Evolutionary conservation across 2,797 vertebrate genomes (phyloP).

Genomic region (Dryobates pubescens): DNA sequence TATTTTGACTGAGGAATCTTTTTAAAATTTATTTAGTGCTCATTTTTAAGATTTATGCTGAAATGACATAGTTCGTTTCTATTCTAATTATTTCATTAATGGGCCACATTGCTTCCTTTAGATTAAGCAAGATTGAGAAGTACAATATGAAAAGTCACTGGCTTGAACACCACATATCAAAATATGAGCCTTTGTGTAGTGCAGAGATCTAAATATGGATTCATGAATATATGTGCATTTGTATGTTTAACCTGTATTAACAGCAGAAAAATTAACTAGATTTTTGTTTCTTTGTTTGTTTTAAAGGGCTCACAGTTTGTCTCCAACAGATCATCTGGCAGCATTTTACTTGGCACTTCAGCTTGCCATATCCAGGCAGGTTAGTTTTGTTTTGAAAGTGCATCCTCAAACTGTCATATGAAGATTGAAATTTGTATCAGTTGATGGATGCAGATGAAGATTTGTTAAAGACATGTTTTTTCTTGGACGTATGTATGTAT

Average conservation of each 20-base stretch:
- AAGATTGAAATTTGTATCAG: neutral
- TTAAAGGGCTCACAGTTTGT: conserved; percentile 93
- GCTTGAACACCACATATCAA: neutral
- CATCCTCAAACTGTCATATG: neutral
- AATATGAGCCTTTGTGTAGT: neutral
- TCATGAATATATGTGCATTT: neutral
- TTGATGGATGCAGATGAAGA: neutral
- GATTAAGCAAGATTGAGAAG: neutral
- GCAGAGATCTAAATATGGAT: neutral
- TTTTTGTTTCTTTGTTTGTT: conserved; percentile 20
- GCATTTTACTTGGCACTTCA: conserved; percentile 97
- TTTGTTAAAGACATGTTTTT: neutral
- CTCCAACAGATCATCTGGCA: conserved; percentile 94
- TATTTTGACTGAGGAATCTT: neutral
- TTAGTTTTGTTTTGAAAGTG: conserved; percentile 66
- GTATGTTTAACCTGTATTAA: neutral
- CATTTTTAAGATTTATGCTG: neutral
- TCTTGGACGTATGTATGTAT: neutral
- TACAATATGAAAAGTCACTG: neutral
- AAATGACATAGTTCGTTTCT: neutral
- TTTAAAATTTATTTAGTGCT: neutral
- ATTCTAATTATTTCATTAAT: neutral
- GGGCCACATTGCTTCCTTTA: neutral
- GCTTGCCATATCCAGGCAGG: conserved; percentile 98
- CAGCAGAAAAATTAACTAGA: neutral